Percentiles rank a stretch among this genome's conserved stretches.
Evolutionary conservation across 2,797 vertebrate genomes (phyloP).

Genomic region (Notolepis coatsorum): DNA sequence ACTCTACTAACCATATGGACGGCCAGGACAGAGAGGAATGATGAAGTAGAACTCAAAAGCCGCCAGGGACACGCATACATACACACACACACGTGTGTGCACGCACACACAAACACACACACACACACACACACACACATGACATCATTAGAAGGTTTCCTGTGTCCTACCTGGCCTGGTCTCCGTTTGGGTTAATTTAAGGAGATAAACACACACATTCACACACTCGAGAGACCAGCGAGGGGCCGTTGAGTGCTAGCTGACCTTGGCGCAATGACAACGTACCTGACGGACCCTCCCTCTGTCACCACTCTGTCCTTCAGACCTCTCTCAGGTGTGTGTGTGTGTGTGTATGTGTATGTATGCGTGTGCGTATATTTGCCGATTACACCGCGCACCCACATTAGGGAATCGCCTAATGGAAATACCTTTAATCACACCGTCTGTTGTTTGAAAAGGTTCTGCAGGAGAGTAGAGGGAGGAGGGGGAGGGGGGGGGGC

Average conservation of each 20-base stretch:
- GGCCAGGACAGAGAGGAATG: background rate
- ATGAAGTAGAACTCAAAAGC: background rate
- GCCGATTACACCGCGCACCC: slow-evolving; percentile 55
- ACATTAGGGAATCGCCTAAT: slow-evolving; percentile 53
- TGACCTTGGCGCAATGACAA: slow-evolving; percentile 71
- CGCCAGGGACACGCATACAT: slow-evolving; percentile 11
- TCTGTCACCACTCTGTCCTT: slow-evolving; percentile 72
- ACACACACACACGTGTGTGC: slow-evolving; percentile 15
- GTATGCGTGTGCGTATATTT: background rate
- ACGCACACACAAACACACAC: too few relatives aligned
- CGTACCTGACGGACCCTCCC: slow-evolving; percentile 58
- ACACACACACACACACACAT: slow-evolving; percentile 18
- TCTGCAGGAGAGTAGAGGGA: background rate
- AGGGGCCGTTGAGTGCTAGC: slow-evolving; percentile 29
- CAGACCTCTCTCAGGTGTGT: slow-evolving; percentile 45
- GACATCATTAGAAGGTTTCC: slow-evolving; percentile 38
- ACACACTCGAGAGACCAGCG: slow-evolving; percentile 52
- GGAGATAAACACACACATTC: slow-evolving; percentile 65
- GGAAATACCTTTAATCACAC: slow-evolving; percentile 59
- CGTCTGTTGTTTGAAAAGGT: slow-evolving; percentile 32
- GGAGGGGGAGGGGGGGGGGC: slow-evolving; percentile 9
- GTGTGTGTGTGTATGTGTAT: slow-evolving; percentile 21
- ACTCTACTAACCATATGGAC: background rate
- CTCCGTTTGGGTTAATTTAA: slow-evolving; percentile 67
- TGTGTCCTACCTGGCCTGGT: slow-evolving; percentile 31